These are phyloP conservation scores for Ophioninae sp. DNA, from an alignment of 2,888 invertebrate species.

Conservation along the genomic window DNA sequence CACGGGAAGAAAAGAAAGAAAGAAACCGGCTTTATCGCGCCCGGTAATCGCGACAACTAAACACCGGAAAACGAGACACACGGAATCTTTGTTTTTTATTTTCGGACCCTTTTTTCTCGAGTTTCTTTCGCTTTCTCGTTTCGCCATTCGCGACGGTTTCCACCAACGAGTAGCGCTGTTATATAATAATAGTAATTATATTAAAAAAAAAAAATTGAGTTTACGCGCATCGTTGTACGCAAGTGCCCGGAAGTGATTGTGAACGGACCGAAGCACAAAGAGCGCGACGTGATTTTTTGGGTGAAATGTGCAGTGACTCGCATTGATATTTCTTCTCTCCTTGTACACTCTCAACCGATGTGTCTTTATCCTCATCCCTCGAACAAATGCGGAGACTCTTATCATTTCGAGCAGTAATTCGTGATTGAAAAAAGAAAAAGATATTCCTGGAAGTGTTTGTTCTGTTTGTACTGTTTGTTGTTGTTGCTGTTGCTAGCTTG, in stretches of 20 bases:
- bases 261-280: constrained; percentile 24
- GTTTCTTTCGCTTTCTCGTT: neutral
- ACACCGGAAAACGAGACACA: neutral
- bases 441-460: constrained; percentile 5
- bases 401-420: neutral
- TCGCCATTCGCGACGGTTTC: no score
- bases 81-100: neutral
- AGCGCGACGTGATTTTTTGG: constrained; percentile 35
- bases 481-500: constrained; percentile 17
- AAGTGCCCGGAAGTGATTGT: constrained; percentile 50
- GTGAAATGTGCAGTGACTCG: constrained; percentile 59
- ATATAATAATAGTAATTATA: neutral
- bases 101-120: neutral
- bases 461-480: neutral
- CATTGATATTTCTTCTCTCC: constrained; percentile 8
- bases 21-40: neutral
- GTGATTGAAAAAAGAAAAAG: neutral
- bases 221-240: constrained; percentile 10
- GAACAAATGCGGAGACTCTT: constrained; percentile 22
- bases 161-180: neutral
- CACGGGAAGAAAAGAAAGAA: neutral
- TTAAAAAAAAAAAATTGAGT: constrained; percentile 1
- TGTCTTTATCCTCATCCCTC: neutral
- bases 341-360: neutral
- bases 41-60: neutral